Base-by-base conservation (phyloP, 2,888 invertebrate species). In the Ganaspis brasiliensis region DNA sequence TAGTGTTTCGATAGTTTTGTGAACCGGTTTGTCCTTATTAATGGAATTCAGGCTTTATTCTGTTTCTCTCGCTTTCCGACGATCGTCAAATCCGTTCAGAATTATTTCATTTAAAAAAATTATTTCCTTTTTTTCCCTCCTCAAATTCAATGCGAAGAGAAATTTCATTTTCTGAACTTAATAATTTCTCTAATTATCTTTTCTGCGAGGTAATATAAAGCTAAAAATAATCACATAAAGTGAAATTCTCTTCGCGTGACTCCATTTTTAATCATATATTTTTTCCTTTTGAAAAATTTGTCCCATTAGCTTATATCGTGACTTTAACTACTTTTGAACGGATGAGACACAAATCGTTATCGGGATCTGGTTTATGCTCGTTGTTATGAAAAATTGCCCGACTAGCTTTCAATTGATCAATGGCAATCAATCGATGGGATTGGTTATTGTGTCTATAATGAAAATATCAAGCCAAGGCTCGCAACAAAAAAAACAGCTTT, bases 11-110 rank as follows among this genome's bases (percentile, higher is more conserved):
- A 3, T 52, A 52, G 16, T 52, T 52, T 52, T 52, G 52, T 16
- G 52, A 19, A 52, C 19, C 52, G 8, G 19, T 19, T 52, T 52
- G 2, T 52, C 52, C 6, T 52, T 52, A 19, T 19, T 52, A 70
- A 52, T 52, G 52, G 52, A 52, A 19, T 52, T 6, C 16, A 19
- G 52, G 19, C 19, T 52, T 31, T 45, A 74, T 79, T 78, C 70
- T 81, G 73, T 80, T 81, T 83, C 78, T 80, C 79, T 79, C 76
- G 78, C 75, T 76, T 76, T 85, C 79, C 63, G 75, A 79, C 75
- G 73, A 79, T 67, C 67, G 67, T 67, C 45, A 67, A 40, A 67
- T 67, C 45, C 24, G 67, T 45, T 67, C 67, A 67, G 21, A 45
- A 67, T 21, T 24, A 40, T n/a, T 10, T n/a, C 45, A 1, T 14